Percentiles rank a stretch among this genome's conserved stretches.
Conservation (phyloP, 2,888 invertebrate species). For the Drosophila mulleri region DNA sequence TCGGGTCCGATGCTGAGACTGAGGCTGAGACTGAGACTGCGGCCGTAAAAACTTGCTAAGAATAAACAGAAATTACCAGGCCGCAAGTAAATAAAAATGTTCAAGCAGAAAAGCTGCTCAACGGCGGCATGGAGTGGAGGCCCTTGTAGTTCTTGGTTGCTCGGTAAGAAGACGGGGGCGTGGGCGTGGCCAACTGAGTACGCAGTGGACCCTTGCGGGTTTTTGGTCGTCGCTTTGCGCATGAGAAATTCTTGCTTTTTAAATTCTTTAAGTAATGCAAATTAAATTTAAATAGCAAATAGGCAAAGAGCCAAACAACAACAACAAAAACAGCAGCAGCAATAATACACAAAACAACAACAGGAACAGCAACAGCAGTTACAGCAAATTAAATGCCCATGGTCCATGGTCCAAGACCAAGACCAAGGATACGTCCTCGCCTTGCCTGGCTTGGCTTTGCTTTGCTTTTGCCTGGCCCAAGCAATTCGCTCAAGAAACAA, state of each 20-base stretch:
- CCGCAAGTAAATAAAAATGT: constrained; percentile 78
- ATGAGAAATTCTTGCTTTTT: constrained; percentile 74
- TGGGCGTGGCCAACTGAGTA: constrained; percentile 4
- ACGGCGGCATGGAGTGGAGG: constrained; percentile 33
- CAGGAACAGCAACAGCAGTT: constrained; percentile 6
- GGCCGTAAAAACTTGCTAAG: constrained; percentile 70
- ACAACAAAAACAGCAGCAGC: constrained; percentile 22
- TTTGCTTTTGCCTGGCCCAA: constrained; percentile 4
- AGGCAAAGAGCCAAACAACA: constrained; percentile 68
- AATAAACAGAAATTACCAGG: constrained; percentile 76
- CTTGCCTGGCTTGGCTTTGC: background rate
- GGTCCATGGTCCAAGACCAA: constrained; percentile 26
- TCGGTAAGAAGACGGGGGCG: background rate
- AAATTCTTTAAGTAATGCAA: constrained; percentile 81
- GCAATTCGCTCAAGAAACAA: constrained; percentile 69
- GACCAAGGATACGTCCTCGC: constrained; percentile 18
- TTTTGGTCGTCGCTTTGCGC: constrained; percentile 62
- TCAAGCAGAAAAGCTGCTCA: constrained; percentile 76
- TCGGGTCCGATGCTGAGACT: constrained; percentile 10
- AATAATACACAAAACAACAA: constrained; percentile 13
- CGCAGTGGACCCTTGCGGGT: constrained; percentile 39
- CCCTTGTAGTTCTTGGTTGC: background rate
- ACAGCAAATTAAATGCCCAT: constrained; percentile 62
- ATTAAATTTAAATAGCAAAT: constrained; percentile 81
- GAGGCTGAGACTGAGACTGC: background rate